A percentile compares a stretch with the other conserved stretches of the same genome.
Conservation (phyloP, 23 tunicate species). For the Halocynthia roretzi region DNA sequence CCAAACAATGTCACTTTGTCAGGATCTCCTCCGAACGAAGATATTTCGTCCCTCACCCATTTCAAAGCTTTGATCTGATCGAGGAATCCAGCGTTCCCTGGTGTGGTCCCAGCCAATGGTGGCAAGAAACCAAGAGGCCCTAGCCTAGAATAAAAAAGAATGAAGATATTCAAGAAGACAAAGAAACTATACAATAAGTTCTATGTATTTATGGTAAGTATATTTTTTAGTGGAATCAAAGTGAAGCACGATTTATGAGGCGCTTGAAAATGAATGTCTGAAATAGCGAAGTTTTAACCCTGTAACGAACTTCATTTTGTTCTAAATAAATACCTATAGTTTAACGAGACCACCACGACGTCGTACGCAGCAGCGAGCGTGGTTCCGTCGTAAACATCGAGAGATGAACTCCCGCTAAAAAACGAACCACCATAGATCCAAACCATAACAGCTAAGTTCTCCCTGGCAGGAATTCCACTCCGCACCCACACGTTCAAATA, state of each 20-base stretch:
- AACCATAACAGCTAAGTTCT: conserved; percentile 56
- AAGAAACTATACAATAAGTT: no score
- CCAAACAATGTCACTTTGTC: conserved; percentile 63
- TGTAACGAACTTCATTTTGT: not conserved
- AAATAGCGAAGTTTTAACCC: not conserved
- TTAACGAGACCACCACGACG: conserved; percentile 65
- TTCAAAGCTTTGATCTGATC: conserved; percentile 60
- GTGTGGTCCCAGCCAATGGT: conserved; percentile 31
- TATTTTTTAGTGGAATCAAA: no score
- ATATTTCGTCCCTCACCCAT: conserved; percentile 67
- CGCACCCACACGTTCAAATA: conserved; percentile 57
- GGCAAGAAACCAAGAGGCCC: conserved; percentile 77
- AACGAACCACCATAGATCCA: conserved; percentile 88
- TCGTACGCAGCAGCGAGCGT: conserved; percentile 52
- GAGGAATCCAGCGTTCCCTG: conserved; percentile 62
- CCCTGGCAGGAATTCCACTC: not conserved
- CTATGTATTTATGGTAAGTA: no score
- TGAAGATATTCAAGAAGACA: no score
- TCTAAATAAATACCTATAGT: conserved; percentile 43
- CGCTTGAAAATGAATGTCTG: no score
- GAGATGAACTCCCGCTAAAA: conserved; percentile 49
- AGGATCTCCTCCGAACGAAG: conserved; percentile 61
- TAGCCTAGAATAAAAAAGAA: conserved; percentile 9
- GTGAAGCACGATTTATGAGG: no score
- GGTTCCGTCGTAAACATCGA: conserved; percentile 59